These are phyloP conservation scores for Chrysogorgia sp. DNA, from an alignment of 92 coral and sea anemone species.

Conservation along the genomic window DNA sequence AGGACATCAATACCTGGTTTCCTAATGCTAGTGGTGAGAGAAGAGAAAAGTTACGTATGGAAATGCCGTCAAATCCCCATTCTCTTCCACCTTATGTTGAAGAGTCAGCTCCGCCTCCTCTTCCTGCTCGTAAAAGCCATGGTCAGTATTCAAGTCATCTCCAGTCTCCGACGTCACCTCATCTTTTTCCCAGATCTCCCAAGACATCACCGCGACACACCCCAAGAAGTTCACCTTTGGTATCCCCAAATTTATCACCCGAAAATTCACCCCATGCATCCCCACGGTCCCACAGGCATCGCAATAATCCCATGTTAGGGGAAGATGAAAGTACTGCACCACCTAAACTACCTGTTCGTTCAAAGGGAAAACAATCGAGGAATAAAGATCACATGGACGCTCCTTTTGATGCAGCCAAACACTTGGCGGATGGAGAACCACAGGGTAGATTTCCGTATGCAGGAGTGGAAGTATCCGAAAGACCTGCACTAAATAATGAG, in stretches of 20 bases:
- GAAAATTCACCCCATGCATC: constrained; percentile 78
- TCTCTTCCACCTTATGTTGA: constrained; percentile 11
- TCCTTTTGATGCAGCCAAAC: neutral
- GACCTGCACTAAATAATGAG: constrained; percentile 45
- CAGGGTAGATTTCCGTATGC: constrained; percentile 27
- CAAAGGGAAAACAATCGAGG: constrained; percentile 57
- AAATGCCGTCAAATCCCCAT: constrained; percentile 33
- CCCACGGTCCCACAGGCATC: constrained; percentile 64
- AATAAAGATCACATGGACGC: constrained; percentile 4
- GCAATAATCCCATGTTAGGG: constrained; percentile 57
- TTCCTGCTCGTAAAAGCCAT: constrained; percentile 80
- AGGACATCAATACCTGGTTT: constrained; percentile 72
- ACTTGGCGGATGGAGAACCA: constrained; percentile 43
- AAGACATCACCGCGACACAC: constrained; percentile 78
- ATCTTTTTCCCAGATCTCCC: constrained; percentile 82
- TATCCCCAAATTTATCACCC: constrained; percentile 82
- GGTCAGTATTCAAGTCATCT: constrained; percentile 44
- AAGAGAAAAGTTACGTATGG: constrained; percentile 56
- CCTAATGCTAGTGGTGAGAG: constrained; percentile 29
- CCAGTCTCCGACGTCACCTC: constrained; percentile 89
- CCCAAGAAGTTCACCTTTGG: constrained; percentile 78
- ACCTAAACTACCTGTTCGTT: constrained; percentile 90
- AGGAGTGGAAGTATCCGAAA: constrained; percentile 40
- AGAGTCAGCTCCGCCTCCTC: constrained; percentile 85
- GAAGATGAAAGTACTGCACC: constrained; percentile 77